Evolutionary conservation across 1,140 invertebrate species (phyloP), one percentile per base, ranked within the genome.

Genomic region (Himalopsyche phryganea): DNA sequence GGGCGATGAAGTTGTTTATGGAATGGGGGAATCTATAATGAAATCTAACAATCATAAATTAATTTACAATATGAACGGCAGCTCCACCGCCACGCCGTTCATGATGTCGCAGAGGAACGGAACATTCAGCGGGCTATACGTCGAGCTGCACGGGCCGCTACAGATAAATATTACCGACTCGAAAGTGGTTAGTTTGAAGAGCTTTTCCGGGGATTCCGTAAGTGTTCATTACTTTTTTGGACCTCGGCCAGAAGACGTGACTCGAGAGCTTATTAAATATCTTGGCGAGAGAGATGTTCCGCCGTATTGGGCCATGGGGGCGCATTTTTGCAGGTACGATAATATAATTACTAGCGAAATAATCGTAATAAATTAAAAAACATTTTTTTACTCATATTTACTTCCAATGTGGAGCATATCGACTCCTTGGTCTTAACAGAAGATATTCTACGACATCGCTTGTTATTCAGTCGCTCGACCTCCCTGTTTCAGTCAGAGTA

Each of bases 311-410:
- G 48, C 58, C 0, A 44, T 72, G 11, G 66, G 67, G 53, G 60
- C 65, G 33, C 69, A 74, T 60, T 66, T 72, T 58, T 74, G 72
- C 62, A 70, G 71, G 71, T 73, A 66, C 9, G n/a, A n/a, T n/a
- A n/a, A n/a, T n/a, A n/a, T n/a, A n/a, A n/a, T n/a, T n/a, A n/a
- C n/a, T n/a, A n/a, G n/a, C n/a, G n/a, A n/a, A n/a, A n/a, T n/a
- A n/a, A n/a, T n/a, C n/a, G n/a, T n/a, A n/a, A n/a, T n/a, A n/a
- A n/a, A n/a, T n/a, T n/a, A n/a, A n/a, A n/a, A n/a, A n/a, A n/a
- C n/a, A n/a, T n/a, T n/a, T n/a, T n/a, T n/a, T n/a, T n/a, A n/a
- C n/a, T n/a, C n/a, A n/a, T n/a, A n/a, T n/a, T n/a, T n/a, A n/a
- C n/a, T n/a, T n/a, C n/a, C n/a, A n/a, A n/a, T n/a, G n/a, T n/a